Base-by-base conservation (phyloP, 1,140 invertebrate genomes). In the Berghia stephanieae region DNA sequence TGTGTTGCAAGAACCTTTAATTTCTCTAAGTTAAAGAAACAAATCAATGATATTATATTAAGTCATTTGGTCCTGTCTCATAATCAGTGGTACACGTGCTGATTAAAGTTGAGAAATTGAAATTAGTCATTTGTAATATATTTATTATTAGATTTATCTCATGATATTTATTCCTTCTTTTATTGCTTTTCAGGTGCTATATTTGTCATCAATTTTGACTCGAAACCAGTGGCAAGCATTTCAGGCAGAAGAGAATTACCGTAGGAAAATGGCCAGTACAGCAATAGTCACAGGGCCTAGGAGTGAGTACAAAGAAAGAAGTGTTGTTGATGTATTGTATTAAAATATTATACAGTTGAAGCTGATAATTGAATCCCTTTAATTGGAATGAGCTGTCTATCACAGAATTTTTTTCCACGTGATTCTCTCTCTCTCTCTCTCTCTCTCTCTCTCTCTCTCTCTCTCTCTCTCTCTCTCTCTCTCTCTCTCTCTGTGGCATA, bases 181-280 rank as follows among this genome's bases (percentile, higher is more conserved):
- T 67, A 10, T 60, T 46, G 3, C 34, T 68, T 68, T 68, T n/a
- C 42, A 71, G 75, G 68, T 77, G 16, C 42, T 77, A 21, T 70
- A 44, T 70, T 18, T 77, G n/a, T 69, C 75, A 1, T 77, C 68
- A 34, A 69, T 70, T 52, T 34, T 77, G 36, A 77, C 68, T 10
- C 46, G 67, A 5, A 79, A 74, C 40, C 52, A 67, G 44, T 75
- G 68, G 68, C 49, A 79, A 46, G 55, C 46, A 16, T 60, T 75
- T 76, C 40, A 79, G 55, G 46, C 74, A 52, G 74, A 76, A 76
- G 74, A 76, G 38, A 68, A 21, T 49, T 63, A 76, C 21, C 67
- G 52, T 49, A n/a, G 74, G 18, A 76, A 76, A 38, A 43, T 76
- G n/a, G 44, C 63, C 16, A n/a, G 27, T 2, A 21, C 74, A 24